A percentile compares a stretch with the other conserved stretches of the same genome.
Conservation (phyloP, 2,797 vertebrate genomes). For the Sandelia bainsii region DNA sequence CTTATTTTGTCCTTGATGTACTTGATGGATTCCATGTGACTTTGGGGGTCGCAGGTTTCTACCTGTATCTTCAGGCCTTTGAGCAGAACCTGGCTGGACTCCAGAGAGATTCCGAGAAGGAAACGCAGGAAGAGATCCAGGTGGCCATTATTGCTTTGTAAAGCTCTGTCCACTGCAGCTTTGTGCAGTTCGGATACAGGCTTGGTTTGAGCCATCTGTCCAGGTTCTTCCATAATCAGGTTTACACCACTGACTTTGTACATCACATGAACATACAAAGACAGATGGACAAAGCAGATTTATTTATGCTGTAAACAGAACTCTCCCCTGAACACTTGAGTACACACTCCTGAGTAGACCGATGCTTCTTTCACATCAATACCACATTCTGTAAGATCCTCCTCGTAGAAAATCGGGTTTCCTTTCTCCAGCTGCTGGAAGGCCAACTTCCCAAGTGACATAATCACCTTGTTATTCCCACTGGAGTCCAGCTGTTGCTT, state of each 20-base stretch:
- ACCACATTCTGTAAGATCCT: conserved; percentile 32
- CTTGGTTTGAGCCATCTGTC: neutral
- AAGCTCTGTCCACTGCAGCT: conserved; percentile 40
- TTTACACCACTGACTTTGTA: neutral
- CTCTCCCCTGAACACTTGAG: conserved; percentile 27
- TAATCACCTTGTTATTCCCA: conserved; percentile 8
- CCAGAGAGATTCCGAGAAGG: conserved; percentile 35
- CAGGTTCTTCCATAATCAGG: neutral
- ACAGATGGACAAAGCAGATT: conserved; percentile 61
- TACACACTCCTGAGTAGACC: conserved; percentile 39
- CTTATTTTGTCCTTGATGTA: conserved; percentile 37
- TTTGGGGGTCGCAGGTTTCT: neutral
- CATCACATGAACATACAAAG: conserved; percentile 34
- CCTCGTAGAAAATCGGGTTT: conserved; percentile 49
- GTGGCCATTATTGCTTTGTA: conserved; percentile 31
- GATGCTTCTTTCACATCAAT: conserved; percentile 32
- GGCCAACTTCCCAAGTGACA: conserved; percentile 50
- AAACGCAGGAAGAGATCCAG: conserved; percentile 45
- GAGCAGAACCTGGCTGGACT: conserved; percentile 29
- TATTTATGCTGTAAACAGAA: neutral
- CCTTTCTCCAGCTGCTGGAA: conserved; percentile 40
- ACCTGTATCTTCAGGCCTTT: conserved; percentile 4
- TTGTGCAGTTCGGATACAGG: conserved; percentile 12
- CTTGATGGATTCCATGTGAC: neutral
- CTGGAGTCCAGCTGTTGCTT: neutral